Evolutionary conservation across 1,140 invertebrate genomes (phyloP), one percentile per base, ranked within the genome.

Genomic region (Dryas iulia): DNA sequence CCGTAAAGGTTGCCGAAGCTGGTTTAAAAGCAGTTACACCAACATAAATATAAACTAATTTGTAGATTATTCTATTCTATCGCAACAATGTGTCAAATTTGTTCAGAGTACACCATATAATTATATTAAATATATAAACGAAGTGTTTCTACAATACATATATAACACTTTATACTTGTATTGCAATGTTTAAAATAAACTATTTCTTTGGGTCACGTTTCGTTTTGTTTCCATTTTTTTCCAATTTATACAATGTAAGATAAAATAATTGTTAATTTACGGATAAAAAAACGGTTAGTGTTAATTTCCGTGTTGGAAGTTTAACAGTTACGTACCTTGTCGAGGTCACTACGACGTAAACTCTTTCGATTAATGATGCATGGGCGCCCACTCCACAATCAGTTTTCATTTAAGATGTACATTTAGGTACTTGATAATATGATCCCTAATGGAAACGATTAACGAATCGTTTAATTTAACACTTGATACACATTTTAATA

Each of bases 261-360:
- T 72, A 79, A 74, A 71, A 76, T 66, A 79, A 74, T 66, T 71
- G 60, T 72, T 65, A 60, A 66, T 69, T 74, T 72, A 60, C 39
- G 39, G 73, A 68, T 67, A 59, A 68, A 69, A n/a, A 67, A 75
- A 72, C 68, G 72, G 76, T 81, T 81, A 76, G 76, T 78, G 75
- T 78, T 73, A 71, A 75, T 78, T 79, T 83, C 77, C 76, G 77
- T 73, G 72, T 69, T 73, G 66, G 62, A 81, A 71, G 66, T 68
- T 59, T 59, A 69, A 57, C 74, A 73, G 76, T 71, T 74, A 66
- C 69, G 39, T 65, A 23, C n/a, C n/a, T n/a, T n/a, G 57, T 39
- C 82, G 78, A 84, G 81, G 84, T 74, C 78, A 77, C 61, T 62
- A 56, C 53, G 67, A 72, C 63, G 62, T 69, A 69, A 71, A 74